phyloP scores from a whole-genome alignment of 2,113 vertebrate species.

The Okapia johnstoni region DNA sequence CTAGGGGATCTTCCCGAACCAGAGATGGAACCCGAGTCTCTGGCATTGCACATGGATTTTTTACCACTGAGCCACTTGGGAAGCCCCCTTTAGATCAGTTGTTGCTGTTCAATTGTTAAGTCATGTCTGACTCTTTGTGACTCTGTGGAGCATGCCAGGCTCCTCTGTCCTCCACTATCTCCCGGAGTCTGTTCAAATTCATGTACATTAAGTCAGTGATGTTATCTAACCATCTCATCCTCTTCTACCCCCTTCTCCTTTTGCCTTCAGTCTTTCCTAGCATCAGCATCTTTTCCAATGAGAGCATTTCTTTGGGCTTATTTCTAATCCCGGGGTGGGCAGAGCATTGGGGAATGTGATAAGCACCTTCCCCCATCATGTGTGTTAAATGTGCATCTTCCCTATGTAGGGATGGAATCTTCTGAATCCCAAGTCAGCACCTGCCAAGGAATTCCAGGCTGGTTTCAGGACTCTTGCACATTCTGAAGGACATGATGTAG shows the following conservation, averaged over 20 bases:
- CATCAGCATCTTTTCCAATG: neutral
- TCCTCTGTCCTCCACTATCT: neutral
- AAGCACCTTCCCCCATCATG: neutral
- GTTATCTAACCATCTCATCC: neutral
- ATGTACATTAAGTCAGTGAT: neutral
- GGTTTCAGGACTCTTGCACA: neutral
- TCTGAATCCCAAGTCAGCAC: neutral
- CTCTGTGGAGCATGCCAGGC: neutral
- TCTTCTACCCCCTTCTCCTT: neutral
- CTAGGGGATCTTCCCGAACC: neutral
- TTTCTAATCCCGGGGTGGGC: neutral
- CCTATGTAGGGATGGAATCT: neutral
- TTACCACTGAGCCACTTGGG: neutral
- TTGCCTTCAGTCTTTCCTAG: neutral
- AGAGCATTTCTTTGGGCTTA: neutral
- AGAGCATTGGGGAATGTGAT: neutral
- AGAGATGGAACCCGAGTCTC: neutral
- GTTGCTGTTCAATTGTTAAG: neutral
- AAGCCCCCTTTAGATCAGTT: neutral
- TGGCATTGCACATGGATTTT: neutral
- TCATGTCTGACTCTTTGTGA: neutral
- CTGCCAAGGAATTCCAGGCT: neutral
- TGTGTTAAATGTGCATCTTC: neutral
- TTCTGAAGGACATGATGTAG: neutral
- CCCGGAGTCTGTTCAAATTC: neutral